Evolutionary conservation across 2,888 invertebrate genomes (phyloP).

Genomic region (Thumatha senex): DNA sequence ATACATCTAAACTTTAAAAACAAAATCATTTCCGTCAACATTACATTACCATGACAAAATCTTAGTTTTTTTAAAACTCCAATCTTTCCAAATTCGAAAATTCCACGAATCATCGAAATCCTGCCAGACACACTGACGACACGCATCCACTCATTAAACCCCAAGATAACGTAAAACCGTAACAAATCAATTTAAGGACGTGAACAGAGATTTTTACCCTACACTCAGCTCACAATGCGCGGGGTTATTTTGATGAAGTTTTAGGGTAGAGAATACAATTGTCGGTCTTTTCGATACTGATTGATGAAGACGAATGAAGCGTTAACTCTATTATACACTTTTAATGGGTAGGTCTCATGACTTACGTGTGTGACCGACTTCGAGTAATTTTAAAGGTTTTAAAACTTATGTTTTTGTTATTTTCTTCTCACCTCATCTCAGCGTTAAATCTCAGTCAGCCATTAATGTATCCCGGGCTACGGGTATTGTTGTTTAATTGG

Average conservation of each 20-base stretch:
- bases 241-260: conserved; percentile 41
- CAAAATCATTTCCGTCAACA: conserved; percentile 12
- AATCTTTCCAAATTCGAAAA: conserved; percentile 4
- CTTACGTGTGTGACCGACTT: conserved; percentile 7
- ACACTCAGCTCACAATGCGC: conserved; percentile 14
- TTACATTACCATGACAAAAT: conserved; percentile 10
- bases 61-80: conserved; percentile 9
- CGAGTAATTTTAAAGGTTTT: background rate
- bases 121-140: conserved; percentile 35
- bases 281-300: conserved; percentile 39
- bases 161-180: conserved; percentile 25
- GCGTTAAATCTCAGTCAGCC: too few species aligned
- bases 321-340: conserved; percentile 15
- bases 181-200: conserved; percentile 39
- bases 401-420: background rate
- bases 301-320: conserved; percentile 49
- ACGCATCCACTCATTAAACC: conserved; percentile 35
- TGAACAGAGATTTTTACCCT: conserved; percentile 31
- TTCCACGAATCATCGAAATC: conserved; percentile 23
- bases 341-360: conserved; percentile 18
- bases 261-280: conserved; percentile 41
- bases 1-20: background rate
- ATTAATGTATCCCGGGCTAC: too few species aligned
- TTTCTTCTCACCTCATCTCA: too few species aligned
- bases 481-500: too few species aligned